Percentiles rank a stretch among this genome's conserved stretches.
phyloP scores from a whole-genome alignment of 2,888 invertebrate species.

The Ectropis crepuscularia region DNA sequence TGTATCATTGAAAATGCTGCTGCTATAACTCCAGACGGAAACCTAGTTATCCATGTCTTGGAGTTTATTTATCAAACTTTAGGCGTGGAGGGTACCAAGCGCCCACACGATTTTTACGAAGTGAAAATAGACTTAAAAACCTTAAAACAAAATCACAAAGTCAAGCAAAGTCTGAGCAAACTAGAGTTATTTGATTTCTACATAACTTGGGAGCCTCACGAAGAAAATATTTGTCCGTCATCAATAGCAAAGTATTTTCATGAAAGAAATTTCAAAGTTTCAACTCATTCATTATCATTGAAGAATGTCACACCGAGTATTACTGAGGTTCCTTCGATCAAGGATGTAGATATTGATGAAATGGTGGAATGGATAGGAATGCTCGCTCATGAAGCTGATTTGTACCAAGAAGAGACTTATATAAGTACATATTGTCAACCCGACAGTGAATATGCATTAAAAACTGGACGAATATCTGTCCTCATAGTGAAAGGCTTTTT shows the following conservation, averaged over 20 bases:
- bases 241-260: slow-evolving; percentile 75
- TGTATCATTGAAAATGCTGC: slow-evolving; percentile 70
- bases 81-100: slow-evolving; percentile 70
- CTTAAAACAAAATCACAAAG: slow-evolving; percentile 54
- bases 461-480: slow-evolving; percentile 64
- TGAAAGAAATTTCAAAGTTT: slow-evolving; percentile 57
- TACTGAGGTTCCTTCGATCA: slow-evolving; percentile 61
- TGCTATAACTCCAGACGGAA: slow-evolving; percentile 70
- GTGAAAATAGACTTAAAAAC: slow-evolving; percentile 64
- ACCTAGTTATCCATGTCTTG: slow-evolving; percentile 62
- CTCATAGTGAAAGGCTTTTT: slow-evolving; percentile 67
- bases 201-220: slow-evolving; percentile 67
- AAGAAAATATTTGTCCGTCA: slow-evolving; percentile 70
- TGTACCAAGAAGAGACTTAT: slow-evolving; percentile 60
- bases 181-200: slow-evolving; percentile 63
- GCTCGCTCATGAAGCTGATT: slow-evolving; percentile 59
- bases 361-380: slow-evolving; percentile 77
- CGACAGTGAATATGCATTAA: slow-evolving; percentile 58
- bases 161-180: slow-evolving; percentile 55
- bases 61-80: slow-evolving; percentile 71
- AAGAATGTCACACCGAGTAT: slow-evolving; percentile 57
- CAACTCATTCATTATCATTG: slow-evolving; percentile 50
- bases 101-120: slow-evolving; percentile 66
- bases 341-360: slow-evolving; percentile 65
- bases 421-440: slow-evolving; percentile 70